Evolutionary conservation across 2,888 invertebrate genomes (phyloP).

Genomic region (Ichneumoninae sp.): DNA sequence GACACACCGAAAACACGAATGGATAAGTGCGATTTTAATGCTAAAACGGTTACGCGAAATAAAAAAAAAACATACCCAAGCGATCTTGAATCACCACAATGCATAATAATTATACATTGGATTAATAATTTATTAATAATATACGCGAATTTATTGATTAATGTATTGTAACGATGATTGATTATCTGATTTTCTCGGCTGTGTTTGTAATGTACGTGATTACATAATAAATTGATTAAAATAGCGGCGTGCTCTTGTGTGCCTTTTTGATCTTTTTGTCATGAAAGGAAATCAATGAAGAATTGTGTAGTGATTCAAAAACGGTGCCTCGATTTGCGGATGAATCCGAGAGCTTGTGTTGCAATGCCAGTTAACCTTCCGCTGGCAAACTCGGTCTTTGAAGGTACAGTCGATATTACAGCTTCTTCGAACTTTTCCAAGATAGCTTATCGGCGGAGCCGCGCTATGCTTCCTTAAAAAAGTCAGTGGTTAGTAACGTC

Average conservation of each 20-base stretch:
- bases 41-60: slow-evolving; percentile 34
- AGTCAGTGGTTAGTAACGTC: no score
- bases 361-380: no score
- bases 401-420: no score
- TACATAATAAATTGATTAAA: slow-evolving; percentile 78
- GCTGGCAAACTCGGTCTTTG: no score
- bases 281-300: neutral
- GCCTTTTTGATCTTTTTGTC: neutral
- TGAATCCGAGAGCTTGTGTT: neutral
- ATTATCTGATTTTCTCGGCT: slow-evolving; percentile 79
- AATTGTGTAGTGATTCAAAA: neutral
- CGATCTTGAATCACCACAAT: slow-evolving; percentile 60
- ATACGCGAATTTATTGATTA: slow-evolving; percentile 74
- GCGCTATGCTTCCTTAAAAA: no score
- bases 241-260: slow-evolving; percentile 28
- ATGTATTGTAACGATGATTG: slow-evolving; percentile 75
- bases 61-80: slow-evolving; percentile 7
- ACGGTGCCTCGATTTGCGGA: neutral
- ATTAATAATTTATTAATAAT: slow-evolving; percentile 72
- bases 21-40: slow-evolving; percentile 50
- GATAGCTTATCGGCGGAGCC: no score
- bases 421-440: no score
- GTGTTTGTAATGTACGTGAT: slow-evolving; percentile 80
- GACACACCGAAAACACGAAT: slow-evolving; percentile 33
- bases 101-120: slow-evolving; percentile 69